A percentile compares a stretch with the other conserved stretches of the same genome.
These are phyloP conservation scores for Dendroctonus ponderosae DNA, from an alignment of 1,140 invertebrate species.

Conservation along the genomic window DNA sequence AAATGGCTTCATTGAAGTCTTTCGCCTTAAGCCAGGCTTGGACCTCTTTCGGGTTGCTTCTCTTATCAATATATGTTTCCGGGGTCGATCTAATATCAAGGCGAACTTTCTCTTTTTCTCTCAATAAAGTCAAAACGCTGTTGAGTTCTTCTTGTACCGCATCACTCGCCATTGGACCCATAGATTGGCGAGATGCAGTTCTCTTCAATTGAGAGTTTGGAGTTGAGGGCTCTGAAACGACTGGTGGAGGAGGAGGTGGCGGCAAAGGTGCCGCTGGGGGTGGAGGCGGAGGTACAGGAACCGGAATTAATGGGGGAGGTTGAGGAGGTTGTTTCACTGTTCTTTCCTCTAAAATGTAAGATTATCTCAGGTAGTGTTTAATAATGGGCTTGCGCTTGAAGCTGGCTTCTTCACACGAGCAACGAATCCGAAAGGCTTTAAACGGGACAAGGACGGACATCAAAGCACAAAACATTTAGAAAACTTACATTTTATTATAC, in stretches of 20 bases:
- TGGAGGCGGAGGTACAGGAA: conserved; percentile 32
- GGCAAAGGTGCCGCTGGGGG: conserved; percentile 36
- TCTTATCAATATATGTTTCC: conserved; percentile 68
- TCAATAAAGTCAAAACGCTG: conserved; percentile 59
- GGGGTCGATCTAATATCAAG: conserved; percentile 68
- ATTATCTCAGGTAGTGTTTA: not conserved
- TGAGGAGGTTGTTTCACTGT: conserved; percentile 1
- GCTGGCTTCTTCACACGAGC: too few species aligned
- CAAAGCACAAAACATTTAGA: not conserved
- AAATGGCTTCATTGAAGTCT: conserved; percentile 66
- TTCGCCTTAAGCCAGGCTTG: conserved; percentile 73
- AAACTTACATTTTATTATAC: not conserved
- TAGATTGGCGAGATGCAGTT: conserved; percentile 34
- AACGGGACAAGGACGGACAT: not conserved
- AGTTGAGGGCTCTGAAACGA: conserved; percentile 24
- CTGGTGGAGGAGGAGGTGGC: conserved; percentile 36
- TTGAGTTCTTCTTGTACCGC: conserved; percentile 71
- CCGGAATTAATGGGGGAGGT: not conserved
- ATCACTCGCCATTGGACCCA: conserved; percentile 36
- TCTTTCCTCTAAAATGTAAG: conserved; percentile 23
- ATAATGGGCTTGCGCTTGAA: not conserved
- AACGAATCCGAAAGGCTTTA: not conserved
- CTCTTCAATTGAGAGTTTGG: conserved; percentile 32
- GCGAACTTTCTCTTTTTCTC: conserved; percentile 56
- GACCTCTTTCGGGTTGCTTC: conserved; percentile 65